These are phyloP conservation scores for Chrosomus eos DNA, from an alignment of 2,797 vertebrate species.

Conservation along the genomic window DNA sequence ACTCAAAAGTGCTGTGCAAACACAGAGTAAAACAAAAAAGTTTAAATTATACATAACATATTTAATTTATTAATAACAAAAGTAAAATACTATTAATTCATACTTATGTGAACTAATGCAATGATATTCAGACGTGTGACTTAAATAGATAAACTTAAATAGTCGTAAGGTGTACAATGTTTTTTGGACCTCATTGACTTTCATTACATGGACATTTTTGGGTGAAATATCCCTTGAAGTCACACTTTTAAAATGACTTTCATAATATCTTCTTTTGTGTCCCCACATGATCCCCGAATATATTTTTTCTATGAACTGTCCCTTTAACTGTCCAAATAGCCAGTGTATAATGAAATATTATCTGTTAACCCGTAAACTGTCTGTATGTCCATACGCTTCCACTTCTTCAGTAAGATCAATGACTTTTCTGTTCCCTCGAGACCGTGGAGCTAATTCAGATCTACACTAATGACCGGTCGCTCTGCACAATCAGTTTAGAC, in stretches of 20 bases:
- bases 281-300: not conserved
- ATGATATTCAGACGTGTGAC: not conserved
- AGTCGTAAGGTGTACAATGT: not conserved
- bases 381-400: not conserved
- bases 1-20: not conserved
- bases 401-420: slow-evolving; percentile 14
- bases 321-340: not conserved
- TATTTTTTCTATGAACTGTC: not conserved
- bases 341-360: not conserved
- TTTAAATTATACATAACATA: not conserved
- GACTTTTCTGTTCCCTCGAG: slow-evolving; percentile 12
- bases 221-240: not conserved
- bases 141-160: no score
- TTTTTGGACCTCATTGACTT: not conserved
- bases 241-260: not conserved
- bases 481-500: slow-evolving; percentile 52
- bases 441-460: slow-evolving; percentile 48
- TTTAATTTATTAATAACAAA: not conserved
- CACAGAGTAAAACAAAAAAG: not conserved
- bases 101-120: not conserved
- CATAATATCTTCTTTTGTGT: not conserved
- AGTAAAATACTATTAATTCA: not conserved
- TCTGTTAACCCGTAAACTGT: not conserved
- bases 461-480: slow-evolving; percentile 39
- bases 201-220: not conserved